Percentiles rank a stretch among this genome's conserved stretches.
These are phyloP conservation scores for Cynodonichthys magdalenae DNA, from an alignment of 2,797 vertebrate species.

Conservation along the genomic window DNA sequence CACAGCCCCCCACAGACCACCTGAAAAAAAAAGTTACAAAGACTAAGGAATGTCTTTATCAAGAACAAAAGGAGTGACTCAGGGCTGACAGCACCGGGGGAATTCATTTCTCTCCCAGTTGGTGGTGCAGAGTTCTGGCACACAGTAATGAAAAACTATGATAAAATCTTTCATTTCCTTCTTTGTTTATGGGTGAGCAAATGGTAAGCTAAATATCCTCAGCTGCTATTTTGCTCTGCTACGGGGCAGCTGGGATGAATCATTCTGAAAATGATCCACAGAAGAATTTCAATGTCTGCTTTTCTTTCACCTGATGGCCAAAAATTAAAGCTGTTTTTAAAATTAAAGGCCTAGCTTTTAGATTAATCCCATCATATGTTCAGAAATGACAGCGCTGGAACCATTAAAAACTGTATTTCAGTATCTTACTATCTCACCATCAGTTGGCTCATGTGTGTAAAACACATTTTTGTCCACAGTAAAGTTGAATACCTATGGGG, in stretches of 20 bases:
- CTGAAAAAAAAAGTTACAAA: conserved; percentile 72
- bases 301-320: conserved; percentile 32
- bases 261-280: conserved; percentile 63
- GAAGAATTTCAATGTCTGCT: conserved; percentile 52
- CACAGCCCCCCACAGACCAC: conserved; percentile 68
- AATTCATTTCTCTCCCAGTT: conserved; percentile 86
- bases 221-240: conserved; percentile 74
- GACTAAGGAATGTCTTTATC: conserved; percentile 82
- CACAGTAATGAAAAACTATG: conserved; percentile 79
- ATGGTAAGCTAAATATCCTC: conserved; percentile 72
- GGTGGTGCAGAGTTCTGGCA: conserved; percentile 81
- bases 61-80: conserved; percentile 81
- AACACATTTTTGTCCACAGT: no score
- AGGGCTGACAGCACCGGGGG: conserved; percentile 75
- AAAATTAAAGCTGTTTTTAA: conserved; percentile 28
- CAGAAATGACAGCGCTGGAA: no score
- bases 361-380: no score
- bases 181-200: conserved; percentile 71
- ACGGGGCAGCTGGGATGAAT: conserved; percentile 74
- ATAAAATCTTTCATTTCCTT: conserved; percentile 84
- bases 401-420: no score
- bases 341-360: conserved; percentile 8
- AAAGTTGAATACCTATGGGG: no score
- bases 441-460: no score
- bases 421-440: no score